Percentiles rank a stretch among this genome's conserved stretches.
phyloP scores from a whole-genome alignment of 2,888 invertebrate genomes.

The Drosophila siamana region DNA sequence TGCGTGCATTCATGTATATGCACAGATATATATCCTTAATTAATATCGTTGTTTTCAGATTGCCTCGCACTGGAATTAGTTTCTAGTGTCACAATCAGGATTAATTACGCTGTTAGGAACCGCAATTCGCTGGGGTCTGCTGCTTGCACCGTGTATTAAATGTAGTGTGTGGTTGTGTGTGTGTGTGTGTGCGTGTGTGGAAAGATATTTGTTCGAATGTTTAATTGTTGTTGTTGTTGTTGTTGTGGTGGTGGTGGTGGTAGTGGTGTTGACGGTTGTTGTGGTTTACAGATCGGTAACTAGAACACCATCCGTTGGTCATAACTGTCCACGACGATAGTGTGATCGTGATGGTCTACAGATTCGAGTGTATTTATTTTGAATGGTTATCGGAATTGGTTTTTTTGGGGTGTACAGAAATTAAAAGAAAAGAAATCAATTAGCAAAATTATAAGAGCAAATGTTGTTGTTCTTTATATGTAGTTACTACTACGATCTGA shows the following conservation, averaged over 20 bases:
- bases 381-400: constrained; percentile 27
- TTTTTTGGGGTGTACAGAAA: constrained; percentile 62
- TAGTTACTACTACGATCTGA: background rate
- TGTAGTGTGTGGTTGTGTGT: constrained; percentile 30
- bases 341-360: constrained; percentile 85
- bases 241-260: constrained; percentile 31
- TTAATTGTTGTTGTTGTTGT: constrained; percentile 48
- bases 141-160: constrained; percentile 58
- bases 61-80: constrained; percentile 53
- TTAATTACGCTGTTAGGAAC: constrained; percentile 60
- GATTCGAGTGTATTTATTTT: constrained; percentile 33
- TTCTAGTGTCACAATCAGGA: constrained; percentile 68
- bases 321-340: constrained; percentile 84
- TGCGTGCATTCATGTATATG: constrained; percentile 20
- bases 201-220: constrained; percentile 33
- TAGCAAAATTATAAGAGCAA: constrained; percentile 72
- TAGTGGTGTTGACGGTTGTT: constrained; percentile 29
- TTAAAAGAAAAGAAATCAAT: constrained; percentile 77
- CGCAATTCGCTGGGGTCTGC: constrained; percentile 50
- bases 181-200: constrained; percentile 37
- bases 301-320: constrained; percentile 84
- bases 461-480: constrained; percentile 2
- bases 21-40: constrained; percentile 32
- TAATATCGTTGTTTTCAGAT: constrained; percentile 48
- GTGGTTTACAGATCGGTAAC: constrained; percentile 84